Conservation (phyloP, 2,113 vertebrate genomes). For the Anhinga anhinga region DNA sequence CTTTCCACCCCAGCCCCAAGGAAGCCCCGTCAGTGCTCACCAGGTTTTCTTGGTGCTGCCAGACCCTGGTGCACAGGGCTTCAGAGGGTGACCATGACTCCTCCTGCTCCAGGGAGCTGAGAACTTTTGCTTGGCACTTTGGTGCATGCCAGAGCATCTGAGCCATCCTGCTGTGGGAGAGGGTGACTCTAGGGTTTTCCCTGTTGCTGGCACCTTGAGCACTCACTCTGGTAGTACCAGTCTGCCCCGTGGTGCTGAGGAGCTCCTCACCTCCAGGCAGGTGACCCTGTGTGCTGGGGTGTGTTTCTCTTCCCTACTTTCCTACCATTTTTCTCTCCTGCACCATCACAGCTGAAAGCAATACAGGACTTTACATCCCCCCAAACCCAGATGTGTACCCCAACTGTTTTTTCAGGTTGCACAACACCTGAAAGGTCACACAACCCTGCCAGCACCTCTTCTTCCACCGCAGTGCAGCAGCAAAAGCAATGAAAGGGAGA, state of each 20-base stretch:
- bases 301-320: background rate
- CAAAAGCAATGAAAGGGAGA: background rate
- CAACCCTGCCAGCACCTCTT: background rate
- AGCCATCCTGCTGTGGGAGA: background rate
- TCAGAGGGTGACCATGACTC: background rate
- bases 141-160: background rate
- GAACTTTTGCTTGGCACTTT: background rate
- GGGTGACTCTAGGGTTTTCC: fast-evolving
- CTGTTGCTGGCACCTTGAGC: background rate
- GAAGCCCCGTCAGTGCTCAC: background rate
- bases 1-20: background rate
- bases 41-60: background rate
- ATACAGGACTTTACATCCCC: background rate
- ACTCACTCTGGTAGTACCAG: background rate
- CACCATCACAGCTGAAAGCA: background rate
- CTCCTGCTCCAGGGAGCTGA: background rate
- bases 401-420: background rate
- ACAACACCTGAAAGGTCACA: background rate
- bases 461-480: background rate
- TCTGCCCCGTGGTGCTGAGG: background rate
- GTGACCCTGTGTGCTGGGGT: background rate
- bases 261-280: background rate
- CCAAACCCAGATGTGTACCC: background rate
- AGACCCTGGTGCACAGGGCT: background rate
- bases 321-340: background rate